phyloP scores from a whole-genome alignment of 2,797 vertebrate genomes.

The Eutrigla gurnardus region DNA sequence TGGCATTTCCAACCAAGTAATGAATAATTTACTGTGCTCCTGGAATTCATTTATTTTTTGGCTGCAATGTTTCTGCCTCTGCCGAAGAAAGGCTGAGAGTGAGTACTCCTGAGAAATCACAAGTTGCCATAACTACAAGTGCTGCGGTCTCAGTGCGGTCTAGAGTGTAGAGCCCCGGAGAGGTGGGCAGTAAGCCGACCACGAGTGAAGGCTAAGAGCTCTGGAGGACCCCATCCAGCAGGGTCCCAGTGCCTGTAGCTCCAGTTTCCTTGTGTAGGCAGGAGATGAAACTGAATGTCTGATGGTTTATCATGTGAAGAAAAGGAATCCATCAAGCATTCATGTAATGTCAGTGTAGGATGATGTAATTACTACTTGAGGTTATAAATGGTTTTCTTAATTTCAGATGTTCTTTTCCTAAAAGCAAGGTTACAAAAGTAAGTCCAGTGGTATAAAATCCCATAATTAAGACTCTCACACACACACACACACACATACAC shows the following conservation, averaged over 20 bases:
- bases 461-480: no score
- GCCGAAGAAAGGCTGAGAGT: constrained; percentile 51
- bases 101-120: constrained; percentile 68
- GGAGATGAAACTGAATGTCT: constrained; percentile 60
- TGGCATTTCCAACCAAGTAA: constrained; percentile 64
- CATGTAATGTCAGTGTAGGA: constrained; percentile 54
- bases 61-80: constrained; percentile 47
- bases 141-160: constrained; percentile 53
- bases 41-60: constrained; percentile 66
- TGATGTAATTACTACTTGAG: constrained; percentile 37
- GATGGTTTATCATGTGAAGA: constrained; percentile 47
- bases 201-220: constrained; percentile 64
- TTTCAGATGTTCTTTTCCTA: constrained; percentile 35
- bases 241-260: constrained; percentile 44
- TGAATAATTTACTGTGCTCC: constrained; percentile 70
- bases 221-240: constrained; percentile 56
- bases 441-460: constrained; percentile 21
- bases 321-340: constrained; percentile 58
- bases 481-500: constrained; percentile 11
- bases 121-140: constrained; percentile 72
- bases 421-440: constrained; percentile 34
- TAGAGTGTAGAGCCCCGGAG: constrained; percentile 55
- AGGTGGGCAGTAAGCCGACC: constrained; percentile 59
- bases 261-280: constrained; percentile 48
- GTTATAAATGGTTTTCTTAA: constrained; percentile 49